Percentiles rank a stretch among this genome's conserved stretches.
phyloP scores from a whole-genome alignment of 2,888 invertebrate genomes.

The Xanthia togata region DNA sequence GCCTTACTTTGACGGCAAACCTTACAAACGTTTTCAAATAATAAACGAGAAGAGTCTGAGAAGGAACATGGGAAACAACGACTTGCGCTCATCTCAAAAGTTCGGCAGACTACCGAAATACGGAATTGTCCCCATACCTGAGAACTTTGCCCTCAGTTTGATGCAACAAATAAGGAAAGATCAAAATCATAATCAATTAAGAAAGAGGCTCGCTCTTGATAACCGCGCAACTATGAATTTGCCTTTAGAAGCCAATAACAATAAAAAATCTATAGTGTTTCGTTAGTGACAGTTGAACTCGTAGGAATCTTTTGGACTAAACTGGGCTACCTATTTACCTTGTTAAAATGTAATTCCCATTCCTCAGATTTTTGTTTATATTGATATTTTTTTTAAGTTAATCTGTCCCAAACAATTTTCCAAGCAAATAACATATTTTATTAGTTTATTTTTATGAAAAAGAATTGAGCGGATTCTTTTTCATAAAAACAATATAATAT shows the following conservation, averaged over 20 bases:
- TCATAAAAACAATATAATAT: too few species aligned
- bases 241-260: too few species aligned
- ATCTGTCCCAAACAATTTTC: background rate
- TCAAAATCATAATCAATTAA: slow-evolving; percentile 26
- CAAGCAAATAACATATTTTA: background rate
- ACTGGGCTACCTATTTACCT: background rate
- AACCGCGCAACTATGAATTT: too few species aligned
- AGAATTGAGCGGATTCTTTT: too few species aligned
- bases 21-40: slow-evolving; percentile 40
- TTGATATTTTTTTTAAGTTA: background rate
- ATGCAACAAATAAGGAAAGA: slow-evolving; percentile 47
- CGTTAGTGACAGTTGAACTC: too few species aligned
- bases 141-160: slow-evolving; percentile 58
- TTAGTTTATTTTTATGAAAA: background rate
- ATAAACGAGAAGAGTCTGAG: slow-evolving; percentile 26
- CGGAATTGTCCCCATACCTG: slow-evolving; percentile 65
- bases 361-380: background rate
- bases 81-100: slow-evolving; percentile 5
- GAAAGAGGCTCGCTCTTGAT: slow-evolving; percentile 1
- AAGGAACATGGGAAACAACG: slow-evolving; percentile 24
- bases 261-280: too few species aligned
- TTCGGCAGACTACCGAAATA: slow-evolving; percentile 49
- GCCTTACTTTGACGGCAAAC: background rate
- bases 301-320: slow-evolving; percentile 23
- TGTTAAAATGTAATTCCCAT: background rate